Evolutionary conservation across 2,797 vertebrate species (phyloP), one percentile per base, ranked within the genome.

Genomic region (Adelosebastes latens): DNA sequence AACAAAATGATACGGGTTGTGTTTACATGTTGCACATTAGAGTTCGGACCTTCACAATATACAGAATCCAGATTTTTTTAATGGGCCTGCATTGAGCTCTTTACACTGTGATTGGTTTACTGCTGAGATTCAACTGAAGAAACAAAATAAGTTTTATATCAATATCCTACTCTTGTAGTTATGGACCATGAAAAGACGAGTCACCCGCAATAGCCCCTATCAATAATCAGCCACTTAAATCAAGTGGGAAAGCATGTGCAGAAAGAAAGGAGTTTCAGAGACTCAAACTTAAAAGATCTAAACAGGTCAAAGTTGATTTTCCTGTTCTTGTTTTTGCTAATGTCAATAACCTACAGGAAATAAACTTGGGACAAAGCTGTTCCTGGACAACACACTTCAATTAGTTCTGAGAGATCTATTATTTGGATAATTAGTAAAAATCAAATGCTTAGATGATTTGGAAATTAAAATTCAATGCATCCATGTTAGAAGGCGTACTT

Each of bases 401-500:
- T 58, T 25, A 56, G 32, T 58, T 68, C 8, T 34, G n/a, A 68
- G 6, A 49, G 14, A 4, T 32, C 16, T 58, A 22, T 42, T 18
- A 42, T 20, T 71, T 6, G 34, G 46, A 27, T 34, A 2, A 46
- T 29, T 27, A 20, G 2, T 34, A 4, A 25, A 25, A 58, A 77
- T 31, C 13, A 58, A 55, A 31, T 25, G 7, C 2, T 25, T 55
- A 5, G 8, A 32, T 52, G 24, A 8, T 34, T 32, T 13, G 52
- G 7, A 67, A 16, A 24, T 7, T 5, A 11, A 49, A 49, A 63
- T 49, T 66, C 4, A 39, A 27, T 14, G 42, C 2, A 10, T 25
- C 4, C 7, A 0, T 65, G 4, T 61, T 4, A 49, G 25, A 58
- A 1, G 7, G 3, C 1, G 5, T 5, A 91, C 96, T 95, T 87